These are phyloP conservation scores for Euphydryas editha DNA, from an alignment of 2,888 invertebrate species.

Conservation along the genomic window DNA sequence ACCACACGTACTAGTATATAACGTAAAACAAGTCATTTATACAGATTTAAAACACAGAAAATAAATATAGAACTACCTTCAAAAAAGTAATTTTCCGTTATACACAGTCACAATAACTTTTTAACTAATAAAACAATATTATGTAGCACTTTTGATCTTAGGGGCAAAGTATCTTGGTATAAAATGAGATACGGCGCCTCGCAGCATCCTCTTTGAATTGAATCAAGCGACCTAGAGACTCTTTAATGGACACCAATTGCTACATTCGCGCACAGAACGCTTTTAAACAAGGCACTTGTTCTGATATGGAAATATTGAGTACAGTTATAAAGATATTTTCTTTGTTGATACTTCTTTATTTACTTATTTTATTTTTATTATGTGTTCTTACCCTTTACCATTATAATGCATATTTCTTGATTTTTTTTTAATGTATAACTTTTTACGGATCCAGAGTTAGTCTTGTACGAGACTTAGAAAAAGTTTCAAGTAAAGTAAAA, in stretches of 20 bases:
- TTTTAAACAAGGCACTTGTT: constrained; percentile 7
- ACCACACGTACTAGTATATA: no score
- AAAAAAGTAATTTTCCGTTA: neutral
- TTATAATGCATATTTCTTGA: no score
- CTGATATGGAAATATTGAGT: constrained; percentile 2
- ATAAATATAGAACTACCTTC: neutral
- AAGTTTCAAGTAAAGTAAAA: no score
- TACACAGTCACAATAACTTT: neutral
- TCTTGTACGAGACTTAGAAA: no score
- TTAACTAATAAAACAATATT: constrained; percentile 12
- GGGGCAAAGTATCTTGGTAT: constrained; percentile 16
- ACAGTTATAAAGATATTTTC: neutral
- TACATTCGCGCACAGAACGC: constrained; percentile 27
- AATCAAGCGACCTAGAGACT: constrained; percentile 31
- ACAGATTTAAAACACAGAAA: neutral
- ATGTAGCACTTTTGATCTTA: constrained; percentile 11
- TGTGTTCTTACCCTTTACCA: no score
- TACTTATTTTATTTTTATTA: no score
- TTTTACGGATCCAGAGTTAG: no score
- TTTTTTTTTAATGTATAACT: no score
- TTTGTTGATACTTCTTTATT: neutral
- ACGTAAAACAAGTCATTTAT: no score
- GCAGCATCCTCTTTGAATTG: constrained; percentile 27
- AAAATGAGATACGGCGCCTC: constrained; percentile 20
- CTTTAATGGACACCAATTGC: constrained; percentile 35